Base-by-base conservation (phyloP, 2,888 invertebrate genomes). In the Mesopsocus fuscifrons region DNA sequence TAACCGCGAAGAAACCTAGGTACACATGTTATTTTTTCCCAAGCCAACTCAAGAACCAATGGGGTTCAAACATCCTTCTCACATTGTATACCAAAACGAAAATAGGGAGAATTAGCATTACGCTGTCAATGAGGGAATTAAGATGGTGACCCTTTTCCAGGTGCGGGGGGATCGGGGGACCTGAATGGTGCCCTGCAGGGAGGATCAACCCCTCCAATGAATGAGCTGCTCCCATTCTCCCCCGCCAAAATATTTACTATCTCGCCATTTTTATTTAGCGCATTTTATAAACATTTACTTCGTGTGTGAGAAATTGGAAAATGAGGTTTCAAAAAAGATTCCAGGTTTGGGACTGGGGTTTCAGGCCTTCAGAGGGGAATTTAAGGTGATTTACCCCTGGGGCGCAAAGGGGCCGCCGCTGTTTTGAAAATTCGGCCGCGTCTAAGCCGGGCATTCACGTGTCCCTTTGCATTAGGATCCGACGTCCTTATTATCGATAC, bases 271-370 rank as follows among this genome's bases (percentile, higher is more conserved):
- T 38, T 21, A 38, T 38, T 38, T 38, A 38, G 15, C 38, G 20
- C 38, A 38, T 38, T 38, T 38, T 18, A 38, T 38, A 38, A 38
- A 38, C 38, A 38, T 38, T 38, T 38, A 20, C 38, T 38, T 38
- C 38, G 38, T 38, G 38, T 38, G 38, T 38, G 38, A 15, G 20
- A 38, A 38, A 38, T 38, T 38, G 20, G 38, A 16, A 38, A 20
- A 38, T 18, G 9, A 17, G 5, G 15, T 33, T 3, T 33, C 6
- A 16, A 33, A 6, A 17, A 9, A 33, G 17, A 33, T 6, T 3
- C 17, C 6, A 33, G 17, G 15, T 16, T 17, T 17, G 5, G 9
- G 3, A 16, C 6, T 16, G 17, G 3, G 6, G 3, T 33, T 33
- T 3, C 6, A 9, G 3, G 17, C 9, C 33, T 6, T 3, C 33